Evolutionary conservation across 2,888 invertebrate species (phyloP), one percentile per base, ranked within the genome.

Genomic region (Microdon myrmicae): DNA sequence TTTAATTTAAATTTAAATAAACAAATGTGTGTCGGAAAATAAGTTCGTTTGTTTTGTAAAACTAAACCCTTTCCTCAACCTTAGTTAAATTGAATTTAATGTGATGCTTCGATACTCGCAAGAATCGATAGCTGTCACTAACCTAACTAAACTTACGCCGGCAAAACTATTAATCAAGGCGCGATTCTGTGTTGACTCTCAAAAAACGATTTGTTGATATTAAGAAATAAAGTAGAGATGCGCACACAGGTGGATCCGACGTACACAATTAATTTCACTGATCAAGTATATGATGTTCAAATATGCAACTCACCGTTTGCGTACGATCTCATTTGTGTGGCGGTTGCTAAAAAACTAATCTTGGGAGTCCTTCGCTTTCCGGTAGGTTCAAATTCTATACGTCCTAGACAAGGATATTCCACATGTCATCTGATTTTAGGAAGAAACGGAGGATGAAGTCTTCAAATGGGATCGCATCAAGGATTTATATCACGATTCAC

Each of bases 241-340:
- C 71, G 70, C 45, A 59, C 68, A 8, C 43, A 66, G 2, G 68
- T 70, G 2, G 70, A 76, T 38, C 82, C 83, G 6, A 75, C 78
- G 3, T 83, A 81, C 60, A 75, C 79, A 25, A 76, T 85, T 14
- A 76, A 80, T 67, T 81, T 87, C 45, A 72, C 80, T 37, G 83
- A 84, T 12, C 82, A 83, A 73, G 83, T 87, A 31, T 78, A 82
- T 31, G 80, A 79, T 53, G 83, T 86, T 14, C 84, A 85, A 71
- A 83, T 86, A 59, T 87, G 87, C 9, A 82, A 83, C 2, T 86
- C 82, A 68, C 86, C 87, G 72, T 86, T 86, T 82, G 87, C 86
- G 1, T 85, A 85, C 68, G 84, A 87, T 74, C 75, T 87, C 32
- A 76, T 87, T 53, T 82, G 86, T 39, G 80, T 87, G 31, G 87